Conservation (phyloP, 2,888 invertebrate genomes). For the Malthinus flaveolus region DNA sequence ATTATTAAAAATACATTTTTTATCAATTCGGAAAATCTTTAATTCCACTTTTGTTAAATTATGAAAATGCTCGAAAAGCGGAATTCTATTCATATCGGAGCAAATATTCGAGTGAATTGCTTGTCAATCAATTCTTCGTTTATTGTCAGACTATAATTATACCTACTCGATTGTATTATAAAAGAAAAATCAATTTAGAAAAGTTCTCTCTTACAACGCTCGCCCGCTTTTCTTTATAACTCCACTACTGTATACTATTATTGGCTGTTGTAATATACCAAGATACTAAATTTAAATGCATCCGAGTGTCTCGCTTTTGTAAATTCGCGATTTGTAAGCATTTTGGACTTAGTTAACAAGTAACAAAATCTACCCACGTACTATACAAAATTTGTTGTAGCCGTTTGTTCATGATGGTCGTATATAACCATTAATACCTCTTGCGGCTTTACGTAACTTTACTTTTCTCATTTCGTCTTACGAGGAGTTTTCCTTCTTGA, state of each 20-base stretch:
- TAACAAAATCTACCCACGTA: constrained; percentile 12
- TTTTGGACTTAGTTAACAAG: constrained; percentile 8
- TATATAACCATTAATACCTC: constrained; percentile 13
- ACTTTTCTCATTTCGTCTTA: too few species aligned
- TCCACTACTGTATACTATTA: too few species aligned
- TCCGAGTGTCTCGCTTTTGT: background rate
- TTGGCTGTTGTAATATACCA: too few species aligned
- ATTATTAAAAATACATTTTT: background rate
- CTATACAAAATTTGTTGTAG: background rate
- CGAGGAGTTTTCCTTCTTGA: too few species aligned
- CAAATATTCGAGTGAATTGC: constrained; percentile 5
- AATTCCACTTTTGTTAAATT: constrained; percentile 5
- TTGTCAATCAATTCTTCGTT: constrained; percentile 6
- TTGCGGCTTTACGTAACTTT: background rate
- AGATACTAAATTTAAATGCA: background rate
- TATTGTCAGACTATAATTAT: constrained; percentile 12
- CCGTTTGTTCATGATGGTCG: background rate
- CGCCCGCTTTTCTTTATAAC: background rate
- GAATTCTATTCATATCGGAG: constrained; percentile 2
- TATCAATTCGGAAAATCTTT: constrained; percentile 4
- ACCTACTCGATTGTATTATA: constrained; percentile 11
- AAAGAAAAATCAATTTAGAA: constrained; percentile 15
- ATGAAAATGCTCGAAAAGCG: background rate
- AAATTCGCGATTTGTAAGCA: background rate
- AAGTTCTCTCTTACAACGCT: constrained; percentile 9